Base-by-base conservation (phyloP, 2,888 invertebrate genomes). In the Sceliomorpha sp. region DNA sequence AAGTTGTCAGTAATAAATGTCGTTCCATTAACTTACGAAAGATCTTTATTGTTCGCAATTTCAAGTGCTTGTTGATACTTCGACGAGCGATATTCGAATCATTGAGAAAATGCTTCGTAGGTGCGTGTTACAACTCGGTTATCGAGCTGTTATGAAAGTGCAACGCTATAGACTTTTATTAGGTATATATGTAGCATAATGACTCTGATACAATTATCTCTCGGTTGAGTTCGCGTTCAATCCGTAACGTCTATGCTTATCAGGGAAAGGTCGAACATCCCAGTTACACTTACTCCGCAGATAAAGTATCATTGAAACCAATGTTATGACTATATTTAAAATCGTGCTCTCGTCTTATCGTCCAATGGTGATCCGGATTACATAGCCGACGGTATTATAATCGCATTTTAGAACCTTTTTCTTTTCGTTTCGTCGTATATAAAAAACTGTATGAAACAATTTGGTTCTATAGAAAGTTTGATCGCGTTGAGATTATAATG, bases 221-320 rank as follows among this genome's bases (percentile, higher is more conserved):
- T 51, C 42, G 73, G 26, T 67, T 72, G 72, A 58, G 71, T 60
- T 73, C 51, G 60, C 56, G 71, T 75, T 59, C 72, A 70, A 75
- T 77, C 70, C 72, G 75, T 68, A 70, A 77, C 74, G 73, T 70
- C 53, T 72, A 77, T 62, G 75, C 69, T 82, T 87, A 87, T 87
- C 86, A 68, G 63, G 66, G 73, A 86, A 85, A 87, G 85, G 85
- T 86, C 87, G 86, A 80, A 84, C 81, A 85, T 85, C 78, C 77
- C 81, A 79, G 82, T 82, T 84, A 83, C 82, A 81, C 78, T 84
- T 81, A 81, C 76, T 79, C 72, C 67, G 48, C 20, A 76, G 85
- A 86, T 84, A 82, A 80, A 79, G 78, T 83, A 86, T 86, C 81
- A 76, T 78, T 77, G 78, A 75, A 79, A 79, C 73, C 78, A 77